Evolutionary conservation across 2,113 vertebrate species (phyloP), one percentile per base, ranked within the genome.

Genomic region (Malurus elegans): DNA sequence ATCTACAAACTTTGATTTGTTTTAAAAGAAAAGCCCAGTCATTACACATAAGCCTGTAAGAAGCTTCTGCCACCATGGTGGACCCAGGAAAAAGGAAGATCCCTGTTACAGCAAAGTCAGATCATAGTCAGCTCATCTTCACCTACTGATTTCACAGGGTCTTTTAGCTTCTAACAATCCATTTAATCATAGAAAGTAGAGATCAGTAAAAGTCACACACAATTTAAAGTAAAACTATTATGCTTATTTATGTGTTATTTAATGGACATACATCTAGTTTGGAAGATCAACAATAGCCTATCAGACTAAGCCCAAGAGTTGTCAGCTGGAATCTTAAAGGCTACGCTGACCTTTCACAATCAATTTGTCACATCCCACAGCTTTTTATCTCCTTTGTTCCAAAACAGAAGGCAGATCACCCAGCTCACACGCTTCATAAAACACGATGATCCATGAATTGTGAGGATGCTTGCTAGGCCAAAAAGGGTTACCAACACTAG

Each of bases 391-490:
- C 73, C 73, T 88, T 95, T 93, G 73, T 60, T 86, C 47, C 60
- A 57, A 83, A 88, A 64, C n/a, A 93, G 81, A 92, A 79, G 66
- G 57, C 73, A 82, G 67, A 96, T 86, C 72, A 79, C 32, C 10
- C 45, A 2, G 54, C 58, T 92, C 62, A 88, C 2, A 14, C 0
- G 15, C 70, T 48, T 85, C 80, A 92, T 81, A 79, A 87, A 95
- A 87, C 61, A 87, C 0, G 0, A 71, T 75, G 81, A 92, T 71
- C 48, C 66, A 56, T 25, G 70, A 87, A 82, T 48, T 60, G 44
- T 51, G 70, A 90, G 12, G 48, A 74, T 72, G 44, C n/a, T 38
- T 71, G 17, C 85, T 78, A 91, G 29, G 47, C 62, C 34, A 34
- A 18, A 84, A 79, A 60, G 56, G 25, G 26, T 71, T 61, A 75